Base-by-base conservation (phyloP, 2,888 invertebrate genomes). In the Mechanitis mazaeus region DNA sequence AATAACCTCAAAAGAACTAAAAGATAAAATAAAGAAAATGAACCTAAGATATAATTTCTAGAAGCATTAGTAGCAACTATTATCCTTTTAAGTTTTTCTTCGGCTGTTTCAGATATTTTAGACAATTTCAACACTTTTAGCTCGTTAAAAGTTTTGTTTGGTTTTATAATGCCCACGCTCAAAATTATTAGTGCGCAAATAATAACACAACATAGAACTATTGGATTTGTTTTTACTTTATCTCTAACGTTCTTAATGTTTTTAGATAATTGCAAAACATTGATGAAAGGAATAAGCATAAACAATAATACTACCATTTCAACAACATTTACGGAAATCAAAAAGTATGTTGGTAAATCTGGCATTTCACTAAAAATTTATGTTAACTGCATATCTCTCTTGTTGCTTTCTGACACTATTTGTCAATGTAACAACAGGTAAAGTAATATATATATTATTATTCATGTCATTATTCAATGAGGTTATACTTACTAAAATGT, bases 21-120 rank as follows among this genome's bases (percentile, higher is more conserved):
- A 2, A 80, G 33, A 53, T 79, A 83, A 69, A 86, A 84, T 47
- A 88, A 63, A 6, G 86, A 85, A 57, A 87, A 77, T 2, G 72
- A 75, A 9, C 79, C 84, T 1, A 87, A 76, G 31, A 86, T 71
- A 64, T 80, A 83, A 67, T 87, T 83, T 71, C 81, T 78, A 6
- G 73, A 76, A 11, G 87, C 84, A 63, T 82, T 78, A 12, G 79
- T 83, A 0, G 72, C 59, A 58, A 73, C 66, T 53, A 84, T 82
- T 45, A 82, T 71, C 53, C 77, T 74, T 58, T 63, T 65, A n/a
- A 86, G 47, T 69, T 72, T 78, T 7, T 80, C 74, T 45, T 68
- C 62, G 0, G 81, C 61, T 38, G 75, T 72, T 66, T 76, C 66
- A 38, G 60, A 50, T 47, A 55, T 57, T 47, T 71, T 6, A 64